Evolutionary conservation across 2,888 invertebrate genomes (phyloP), one percentile per base, ranked within the genome.

Genomic region (Marronus borbonicus): DNA sequence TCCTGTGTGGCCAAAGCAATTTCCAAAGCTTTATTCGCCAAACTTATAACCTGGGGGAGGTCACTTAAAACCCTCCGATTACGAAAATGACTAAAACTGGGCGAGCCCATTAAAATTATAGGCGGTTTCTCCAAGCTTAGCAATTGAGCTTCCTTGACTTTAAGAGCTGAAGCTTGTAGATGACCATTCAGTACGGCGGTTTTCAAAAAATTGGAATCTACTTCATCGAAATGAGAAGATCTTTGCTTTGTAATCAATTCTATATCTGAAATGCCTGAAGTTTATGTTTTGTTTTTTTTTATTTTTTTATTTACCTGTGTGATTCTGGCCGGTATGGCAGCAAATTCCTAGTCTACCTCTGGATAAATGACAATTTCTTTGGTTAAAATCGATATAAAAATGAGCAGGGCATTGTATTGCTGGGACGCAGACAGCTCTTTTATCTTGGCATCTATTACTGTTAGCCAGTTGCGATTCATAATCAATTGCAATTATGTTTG

Each of bases 361-460:
- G 2, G 89, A 87, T 60, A 83, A 80, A 5, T 81, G 72, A 20
- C 44, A 44, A 5, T 62, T n/a, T 12, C 12, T 44, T 2, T 44
- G 44, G 14, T 17, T 20, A 7, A 20, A 55, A 36, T 83, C 82
- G 0, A 80, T 80, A 58, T 85, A 82, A 3, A 93, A 86, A 84
- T 93, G 93, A 0, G 92, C 93, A 0, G 94, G 93, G 85, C 94
- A 94, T 84, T 93, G 92, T 28, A 94, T 90, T 80, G 89, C 90
- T 0, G 92, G 91, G 3, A 93, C 92, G 83, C 93, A 94, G 64
- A 84, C 84, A 0, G 91, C 90, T 10, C 88, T 36, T 28, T 72
- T 58, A 39, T 72, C 60, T 3, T n/a, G 17, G 55, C 72, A 72
- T 10, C 7, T 14, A 8, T 31, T 31, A 8, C 0, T 20, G 7